Conservation (phyloP, 2,113 vertebrate species). For the Taurulus bubalis region DNA sequence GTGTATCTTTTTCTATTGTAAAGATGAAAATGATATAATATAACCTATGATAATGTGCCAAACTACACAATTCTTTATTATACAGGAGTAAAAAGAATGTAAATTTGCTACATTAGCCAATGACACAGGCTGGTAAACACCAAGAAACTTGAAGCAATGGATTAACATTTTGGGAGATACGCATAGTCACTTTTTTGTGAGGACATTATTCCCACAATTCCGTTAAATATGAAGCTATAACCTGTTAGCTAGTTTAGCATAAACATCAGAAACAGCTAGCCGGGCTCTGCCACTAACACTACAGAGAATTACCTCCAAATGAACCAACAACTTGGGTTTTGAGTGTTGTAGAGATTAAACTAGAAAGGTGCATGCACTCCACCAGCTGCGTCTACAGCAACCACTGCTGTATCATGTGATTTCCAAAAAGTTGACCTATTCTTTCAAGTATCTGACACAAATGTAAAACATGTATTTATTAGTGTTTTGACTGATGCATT, state of each 20-base stretch:
- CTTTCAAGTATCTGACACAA: background rate
- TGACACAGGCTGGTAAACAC: background rate
- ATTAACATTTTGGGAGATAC: background rate
- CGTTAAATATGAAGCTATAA: background rate
- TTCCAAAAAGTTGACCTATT: background rate
- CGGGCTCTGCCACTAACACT: background rate
- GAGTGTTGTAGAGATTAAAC: background rate
- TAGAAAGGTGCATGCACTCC: background rate
- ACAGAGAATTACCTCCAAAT: background rate
- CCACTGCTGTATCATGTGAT: background rate
- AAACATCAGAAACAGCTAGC: background rate
- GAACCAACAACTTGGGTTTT: background rate
- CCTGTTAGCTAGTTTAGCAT: background rate
- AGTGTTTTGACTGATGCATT: slow-evolving; percentile 6
- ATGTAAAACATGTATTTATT: background rate
- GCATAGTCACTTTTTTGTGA: background rate
- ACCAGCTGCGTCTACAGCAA: background rate
- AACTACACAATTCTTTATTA: background rate
- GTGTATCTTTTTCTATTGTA: slow-evolving; percentile 13
- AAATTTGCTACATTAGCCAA: background rate
- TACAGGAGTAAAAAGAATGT: background rate
- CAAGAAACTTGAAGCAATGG: background rate
- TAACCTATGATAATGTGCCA: background rate
- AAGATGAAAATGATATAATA: background rate
- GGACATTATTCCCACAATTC: background rate